Evolutionary conservation across 2,113 vertebrate species (phyloP).

Genomic region (Rhodinocichla rosea): DNA sequence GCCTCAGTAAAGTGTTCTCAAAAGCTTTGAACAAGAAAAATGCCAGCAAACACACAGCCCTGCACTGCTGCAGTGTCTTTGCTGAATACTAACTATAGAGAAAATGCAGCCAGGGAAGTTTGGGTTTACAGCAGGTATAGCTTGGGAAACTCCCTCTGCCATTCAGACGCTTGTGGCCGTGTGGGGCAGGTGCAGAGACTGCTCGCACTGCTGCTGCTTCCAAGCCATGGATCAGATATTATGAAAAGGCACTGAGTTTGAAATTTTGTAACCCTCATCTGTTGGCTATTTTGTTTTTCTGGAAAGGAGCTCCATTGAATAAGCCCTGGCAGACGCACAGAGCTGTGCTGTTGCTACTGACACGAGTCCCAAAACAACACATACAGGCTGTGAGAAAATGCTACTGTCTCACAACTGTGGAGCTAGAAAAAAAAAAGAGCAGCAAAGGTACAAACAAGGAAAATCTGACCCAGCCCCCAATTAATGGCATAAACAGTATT

Average conservation of each 20-base stretch:
- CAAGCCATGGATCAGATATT: background rate
- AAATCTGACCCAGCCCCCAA: background rate
- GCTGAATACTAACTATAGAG: slow-evolving; percentile 52
- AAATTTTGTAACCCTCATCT: background rate
- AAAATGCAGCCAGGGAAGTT: background rate
- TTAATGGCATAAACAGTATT: slow-evolving; percentile 3
- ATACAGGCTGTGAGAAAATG: slow-evolving; percentile 38
- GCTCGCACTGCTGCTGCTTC: background rate
- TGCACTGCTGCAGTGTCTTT: slow-evolving; percentile 5
- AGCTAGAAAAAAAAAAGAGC: background rate
- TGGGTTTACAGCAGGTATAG: background rate
- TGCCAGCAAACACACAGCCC: slow-evolving; percentile 24
- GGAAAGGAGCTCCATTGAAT: slow-evolving; percentile 21
- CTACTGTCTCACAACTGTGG: background rate
- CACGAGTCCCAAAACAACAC: slow-evolving; percentile 28
- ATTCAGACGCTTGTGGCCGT: background rate
- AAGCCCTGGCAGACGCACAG: slow-evolving; percentile 37
- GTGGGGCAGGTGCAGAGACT: background rate
- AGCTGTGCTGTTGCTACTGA: slow-evolving; percentile 33
- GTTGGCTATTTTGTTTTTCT: slow-evolving; percentile 4
- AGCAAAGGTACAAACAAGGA: background rate
- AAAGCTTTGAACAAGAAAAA: slow-evolving; percentile 48
- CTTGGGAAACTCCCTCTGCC: background rate
- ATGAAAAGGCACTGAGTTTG: background rate
- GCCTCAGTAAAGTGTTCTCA: slow-evolving; percentile 40